Evolutionary conservation across 2,888 invertebrate species (phyloP).

Genomic region (Chironomus tentans): DNA sequence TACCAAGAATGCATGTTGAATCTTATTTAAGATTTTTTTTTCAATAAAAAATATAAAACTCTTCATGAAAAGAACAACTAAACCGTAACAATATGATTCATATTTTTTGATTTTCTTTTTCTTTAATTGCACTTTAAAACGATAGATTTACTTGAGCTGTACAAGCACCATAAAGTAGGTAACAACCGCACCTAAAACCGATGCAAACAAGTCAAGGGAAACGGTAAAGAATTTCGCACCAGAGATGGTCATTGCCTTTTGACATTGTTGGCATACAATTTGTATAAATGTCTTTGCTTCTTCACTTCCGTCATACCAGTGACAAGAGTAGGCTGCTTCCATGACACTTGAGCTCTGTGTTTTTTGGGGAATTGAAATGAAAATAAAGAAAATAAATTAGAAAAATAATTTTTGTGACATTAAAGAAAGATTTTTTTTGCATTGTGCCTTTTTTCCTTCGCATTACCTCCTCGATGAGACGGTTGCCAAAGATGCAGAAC

Average conservation of each 20-base stretch:
- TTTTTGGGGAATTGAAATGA: too few species aligned
- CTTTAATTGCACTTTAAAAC: conserved; percentile 2
- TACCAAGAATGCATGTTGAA: too few species aligned
- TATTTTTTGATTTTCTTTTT: background rate
- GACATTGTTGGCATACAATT: conserved; percentile 84
- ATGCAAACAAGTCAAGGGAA: conserved; percentile 70
- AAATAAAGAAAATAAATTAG: background rate
- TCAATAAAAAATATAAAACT: too few species aligned
- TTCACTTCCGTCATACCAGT: conserved; percentile 85
- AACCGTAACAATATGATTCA: background rate
- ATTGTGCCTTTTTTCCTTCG: conserved; percentile 28
- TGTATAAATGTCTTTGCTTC: conserved; percentile 86
- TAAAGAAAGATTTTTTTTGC: background rate
- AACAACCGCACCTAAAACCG: conserved; percentile 81
- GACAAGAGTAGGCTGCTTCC: conserved; percentile 85
- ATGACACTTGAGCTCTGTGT: conserved; percentile 79
- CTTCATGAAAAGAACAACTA: too few species aligned
- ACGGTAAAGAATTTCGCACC: conserved; percentile 86
- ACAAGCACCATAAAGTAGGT: conserved; percentile 90
- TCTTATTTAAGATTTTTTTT: too few species aligned
- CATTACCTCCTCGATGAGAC: conserved; percentile 81
- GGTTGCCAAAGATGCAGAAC: conserved; percentile 79
- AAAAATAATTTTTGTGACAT: background rate
- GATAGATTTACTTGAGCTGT: conserved; percentile 61
- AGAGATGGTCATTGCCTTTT: conserved; percentile 80